Evolutionary conservation across 2,888 invertebrate genomes (phyloP), one percentile per base, ranked within the genome.

Genomic region (Trichogramma evanescens): DNA sequence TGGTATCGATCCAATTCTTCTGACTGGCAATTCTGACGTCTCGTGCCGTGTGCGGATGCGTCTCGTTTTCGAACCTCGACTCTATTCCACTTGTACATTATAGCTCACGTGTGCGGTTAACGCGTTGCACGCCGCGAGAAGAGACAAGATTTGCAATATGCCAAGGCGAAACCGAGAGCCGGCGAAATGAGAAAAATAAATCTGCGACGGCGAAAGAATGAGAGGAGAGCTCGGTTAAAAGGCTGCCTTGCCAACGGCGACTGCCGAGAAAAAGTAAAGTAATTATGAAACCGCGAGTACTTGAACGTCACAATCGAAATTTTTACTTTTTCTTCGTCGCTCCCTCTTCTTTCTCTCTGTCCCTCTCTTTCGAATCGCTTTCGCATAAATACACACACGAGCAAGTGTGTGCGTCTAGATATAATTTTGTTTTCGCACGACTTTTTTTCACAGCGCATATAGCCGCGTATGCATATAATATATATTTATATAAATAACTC

Each of bases 281-380:
- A 8, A 45, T 8, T 9, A 9, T 45, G 8, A 59, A 64, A 64
- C 59, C 26, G 56, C 58, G 55, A 63, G 61, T 60, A 56, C 53
- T 63, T 65, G 59, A 65, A 65, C 59, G 59, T 65, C 65, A 65
- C 59, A 65, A 63, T 65, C 61, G 65, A 63, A 60, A 58, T 58
- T 65, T 65, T 65, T 65, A 65, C 63, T 65, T 53, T 50, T 26
- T 26, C 59, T 65, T 13, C 13, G 46, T 3, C 46, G 26, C 50
- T 6, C 8, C 6, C 10, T 41, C 46, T 51, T 41, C 39, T 58
- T 39, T 26, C n/a, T 5, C 10, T 56, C 52, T 48, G 9, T 38
- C 13, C 26, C 38, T 48, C 26, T 26, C 26, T 1, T 26, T 26
- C 26, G 26, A 26, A 26, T 26, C 26, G 26, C 26, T 26, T 26